phyloP scores from a whole-genome alignment of 2,888 invertebrate species.

The Orchestes rusci region DNA sequence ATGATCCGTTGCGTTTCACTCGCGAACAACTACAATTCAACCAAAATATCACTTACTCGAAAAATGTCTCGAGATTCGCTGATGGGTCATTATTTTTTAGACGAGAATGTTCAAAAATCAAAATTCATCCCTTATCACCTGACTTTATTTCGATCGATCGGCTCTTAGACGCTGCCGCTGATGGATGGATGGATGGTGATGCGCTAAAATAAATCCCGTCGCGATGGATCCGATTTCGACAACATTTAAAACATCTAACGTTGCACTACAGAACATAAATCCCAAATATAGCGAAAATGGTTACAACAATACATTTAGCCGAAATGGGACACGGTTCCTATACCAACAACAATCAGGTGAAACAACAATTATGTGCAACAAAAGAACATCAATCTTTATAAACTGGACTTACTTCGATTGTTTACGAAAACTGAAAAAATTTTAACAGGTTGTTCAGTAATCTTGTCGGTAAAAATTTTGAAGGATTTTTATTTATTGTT shows the following conservation, averaged over 20 bases:
- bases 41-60: constrained; percentile 37
- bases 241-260: constrained; percentile 32
- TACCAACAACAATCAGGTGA: constrained; percentile 30
- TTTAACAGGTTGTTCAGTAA: constrained; percentile 31
- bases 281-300: constrained; percentile 27
- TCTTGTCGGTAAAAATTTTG: constrained; percentile 16
- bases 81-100: constrained; percentile 21
- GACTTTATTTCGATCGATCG: constrained; percentile 18
- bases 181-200: too few species aligned
- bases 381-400: constrained; percentile 33
- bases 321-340: constrained; percentile 29
- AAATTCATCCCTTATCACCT: constrained; percentile 21
- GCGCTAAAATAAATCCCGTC: background rate
- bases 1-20: too few species aligned
- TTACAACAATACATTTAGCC: constrained; percentile 30
- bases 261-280: constrained; percentile 31
- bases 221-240: constrained; percentile 27
- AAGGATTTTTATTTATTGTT: constrained; percentile 17
- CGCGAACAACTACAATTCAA: constrained; percentile 28
- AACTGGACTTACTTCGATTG: constrained; percentile 38
- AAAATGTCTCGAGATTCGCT: constrained; percentile 38
- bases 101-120: constrained; percentile 15
- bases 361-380: constrained; percentile 40
- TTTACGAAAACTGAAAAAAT: constrained; percentile 39
- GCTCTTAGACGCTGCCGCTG: constrained; percentile 12